These are phyloP conservation scores for Neoascia interrupta DNA, from an alignment of 2,888 invertebrate species.

Conservation along the genomic window DNA sequence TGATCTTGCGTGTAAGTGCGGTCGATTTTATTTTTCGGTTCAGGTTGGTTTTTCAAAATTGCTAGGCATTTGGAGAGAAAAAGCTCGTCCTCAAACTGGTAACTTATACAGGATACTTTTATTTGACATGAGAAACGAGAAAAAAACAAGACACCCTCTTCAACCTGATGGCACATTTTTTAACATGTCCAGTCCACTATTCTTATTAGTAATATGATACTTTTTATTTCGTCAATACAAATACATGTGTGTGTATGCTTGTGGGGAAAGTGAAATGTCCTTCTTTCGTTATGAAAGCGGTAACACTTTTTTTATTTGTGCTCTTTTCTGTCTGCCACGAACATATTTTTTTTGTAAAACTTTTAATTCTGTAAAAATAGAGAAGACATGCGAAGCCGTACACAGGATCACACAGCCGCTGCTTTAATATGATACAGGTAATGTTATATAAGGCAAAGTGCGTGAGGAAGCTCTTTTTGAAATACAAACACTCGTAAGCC, in stretches of 20 bases:
- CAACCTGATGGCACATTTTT: slow-evolving; percentile 58
- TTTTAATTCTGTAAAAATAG: slow-evolving; percentile 24
- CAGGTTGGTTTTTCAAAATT: background rate
- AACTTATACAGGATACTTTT: slow-evolving; percentile 1
- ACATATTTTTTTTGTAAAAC: background rate
- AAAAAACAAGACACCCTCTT: slow-evolving; percentile 37
- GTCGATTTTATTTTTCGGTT: slow-evolving; percentile 13
- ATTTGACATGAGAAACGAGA: slow-evolving; percentile 3
- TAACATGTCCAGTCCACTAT: slow-evolving; percentile 32
- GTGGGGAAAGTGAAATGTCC: slow-evolving; percentile 36
- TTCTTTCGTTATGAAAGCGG: slow-evolving; percentile 18
- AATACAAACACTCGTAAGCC: background rate
- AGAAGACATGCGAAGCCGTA: slow-evolving; percentile 49
- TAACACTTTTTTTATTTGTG: slow-evolving; percentile 21
- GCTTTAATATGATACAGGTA: slow-evolving; percentile 5
- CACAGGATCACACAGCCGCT: background rate
- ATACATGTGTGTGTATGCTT: background rate
- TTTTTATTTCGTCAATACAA: slow-evolving; percentile 21
- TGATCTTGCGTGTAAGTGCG: slow-evolving; percentile 45
- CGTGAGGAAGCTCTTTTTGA: slow-evolving; percentile 27
- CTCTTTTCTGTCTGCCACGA: background rate
- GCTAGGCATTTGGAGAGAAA: background rate
- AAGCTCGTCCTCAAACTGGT: slow-evolving; percentile 5
- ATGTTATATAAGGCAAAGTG: slow-evolving; percentile 21
- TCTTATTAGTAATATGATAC: slow-evolving; percentile 41